Conservation (phyloP, 2,113 vertebrate species). For the Megaptera novaeangliae region DNA sequence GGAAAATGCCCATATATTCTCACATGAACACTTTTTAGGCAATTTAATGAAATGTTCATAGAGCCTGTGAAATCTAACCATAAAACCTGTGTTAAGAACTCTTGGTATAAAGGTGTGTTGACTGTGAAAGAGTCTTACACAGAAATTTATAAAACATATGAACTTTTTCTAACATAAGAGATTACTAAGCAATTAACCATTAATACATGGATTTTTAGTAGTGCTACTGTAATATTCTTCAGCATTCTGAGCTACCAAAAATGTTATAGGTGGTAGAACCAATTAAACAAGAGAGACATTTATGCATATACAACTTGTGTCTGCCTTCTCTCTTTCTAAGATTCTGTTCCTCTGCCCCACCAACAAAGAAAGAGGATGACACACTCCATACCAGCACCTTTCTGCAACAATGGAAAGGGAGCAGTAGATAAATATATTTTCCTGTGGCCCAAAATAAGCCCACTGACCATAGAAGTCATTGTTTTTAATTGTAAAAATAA, state of each 20-base stretch:
- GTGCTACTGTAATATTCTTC: background rate
- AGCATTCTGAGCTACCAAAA: background rate
- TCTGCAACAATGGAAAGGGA: background rate
- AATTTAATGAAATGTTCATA: background rate
- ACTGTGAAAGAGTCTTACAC: background rate
- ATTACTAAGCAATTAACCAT: background rate
- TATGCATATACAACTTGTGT: background rate
- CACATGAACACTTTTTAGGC: background rate
- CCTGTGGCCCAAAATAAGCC: background rate
- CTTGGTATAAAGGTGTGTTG: background rate
- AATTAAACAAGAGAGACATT: background rate
- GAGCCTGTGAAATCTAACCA: background rate
- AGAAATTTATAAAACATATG: background rate
- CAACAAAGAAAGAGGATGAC: background rate
- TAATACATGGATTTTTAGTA: background rate
- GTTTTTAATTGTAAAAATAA: background rate
- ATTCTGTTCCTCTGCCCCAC: background rate
- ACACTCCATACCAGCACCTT: background rate
- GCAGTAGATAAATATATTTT: background rate
- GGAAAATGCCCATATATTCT: background rate
- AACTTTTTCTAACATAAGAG: background rate
- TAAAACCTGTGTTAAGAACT: background rate
- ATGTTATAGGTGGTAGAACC: background rate
- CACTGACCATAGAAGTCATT: background rate
- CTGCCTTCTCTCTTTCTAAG: background rate